Evolutionary conservation across 92 coral and sea anemone genomes (phyloP).

Genomic region (Heliopora coerulea): DNA sequence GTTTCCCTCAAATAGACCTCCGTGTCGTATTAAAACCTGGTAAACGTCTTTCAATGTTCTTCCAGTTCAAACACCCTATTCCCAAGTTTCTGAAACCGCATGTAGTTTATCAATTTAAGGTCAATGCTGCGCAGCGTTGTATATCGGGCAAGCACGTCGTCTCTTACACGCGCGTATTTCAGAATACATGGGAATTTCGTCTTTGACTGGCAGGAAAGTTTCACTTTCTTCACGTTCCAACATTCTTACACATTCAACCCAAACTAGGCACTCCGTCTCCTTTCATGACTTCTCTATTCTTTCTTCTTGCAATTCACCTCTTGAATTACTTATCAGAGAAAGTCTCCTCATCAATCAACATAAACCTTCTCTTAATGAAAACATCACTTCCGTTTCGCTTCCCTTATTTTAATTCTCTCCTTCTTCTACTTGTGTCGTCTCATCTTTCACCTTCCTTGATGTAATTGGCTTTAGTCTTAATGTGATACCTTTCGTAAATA

Average conservation of each 20-base stretch:
- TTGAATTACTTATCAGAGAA: background rate
- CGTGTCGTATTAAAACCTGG: background rate
- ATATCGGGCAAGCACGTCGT: background rate
- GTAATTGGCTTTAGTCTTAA: too few relatives aligned
- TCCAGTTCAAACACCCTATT: background rate
- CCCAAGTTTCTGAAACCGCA: background rate
- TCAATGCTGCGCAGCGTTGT: background rate
- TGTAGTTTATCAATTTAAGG: background rate
- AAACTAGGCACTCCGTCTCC: background rate
- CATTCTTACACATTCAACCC: background rate
- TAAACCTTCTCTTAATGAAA: background rate
- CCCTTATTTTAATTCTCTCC: background rate
- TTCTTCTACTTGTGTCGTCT: background rate
- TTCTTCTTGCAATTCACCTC: background rate
- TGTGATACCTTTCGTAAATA: too few relatives aligned
- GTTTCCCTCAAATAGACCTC: background rate
- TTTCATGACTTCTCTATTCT: background rate
- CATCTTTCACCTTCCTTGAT: background rate
- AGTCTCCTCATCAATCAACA: background rate
- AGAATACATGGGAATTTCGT: background rate
- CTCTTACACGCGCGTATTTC: background rate
- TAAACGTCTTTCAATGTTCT: background rate
- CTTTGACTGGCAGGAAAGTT: background rate
- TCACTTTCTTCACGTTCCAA: background rate
- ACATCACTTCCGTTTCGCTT: background rate